Conservation (phyloP, 1,140 invertebrate genomes). For the Magallana gigas region DNA sequence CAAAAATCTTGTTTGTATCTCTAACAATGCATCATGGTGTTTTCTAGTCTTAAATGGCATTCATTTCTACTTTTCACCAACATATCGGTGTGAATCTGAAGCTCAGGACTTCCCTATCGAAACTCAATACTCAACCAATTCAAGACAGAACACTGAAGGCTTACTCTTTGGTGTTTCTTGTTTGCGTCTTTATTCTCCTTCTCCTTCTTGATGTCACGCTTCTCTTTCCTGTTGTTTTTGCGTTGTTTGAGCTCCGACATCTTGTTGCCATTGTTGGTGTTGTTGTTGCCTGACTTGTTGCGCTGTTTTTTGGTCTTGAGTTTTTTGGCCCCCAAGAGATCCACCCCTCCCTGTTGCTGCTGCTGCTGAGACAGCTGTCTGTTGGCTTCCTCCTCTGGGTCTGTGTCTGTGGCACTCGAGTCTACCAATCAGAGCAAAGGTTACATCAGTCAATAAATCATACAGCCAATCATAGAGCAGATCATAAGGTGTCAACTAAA, state of each 20-base stretch:
- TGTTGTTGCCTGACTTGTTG: conserved; percentile 59
- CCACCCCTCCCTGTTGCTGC: conserved; percentile 39
- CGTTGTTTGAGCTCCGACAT: conserved; percentile 57
- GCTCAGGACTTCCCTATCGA: too few relatives aligned
- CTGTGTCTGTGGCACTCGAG: conserved; percentile 73
- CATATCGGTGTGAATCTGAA: too few relatives aligned
- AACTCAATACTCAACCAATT: too few relatives aligned
- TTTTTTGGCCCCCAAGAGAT: neutral
- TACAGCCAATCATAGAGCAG: neutral
- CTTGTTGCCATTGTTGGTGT: conserved; percentile 62
- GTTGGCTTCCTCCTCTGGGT: conserved; percentile 67
- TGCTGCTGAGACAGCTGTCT: conserved; percentile 63
- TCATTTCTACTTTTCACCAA: too few relatives aligned
- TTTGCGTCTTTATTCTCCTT: conserved; percentile 70
- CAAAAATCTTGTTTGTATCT: too few relatives aligned
- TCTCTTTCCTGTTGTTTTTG: conserved; percentile 63
- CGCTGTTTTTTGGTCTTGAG: conserved; percentile 57
- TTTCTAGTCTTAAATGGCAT: too few relatives aligned
- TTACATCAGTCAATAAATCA: neutral
- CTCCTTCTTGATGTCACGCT: conserved; percentile 70
- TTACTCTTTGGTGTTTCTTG: conserved; percentile 50
- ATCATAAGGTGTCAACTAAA: neutral
- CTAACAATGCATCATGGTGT: too few relatives aligned
- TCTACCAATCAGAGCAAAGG: conserved; percentile 53
- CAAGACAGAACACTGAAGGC: neutral